These are phyloP conservation scores for Nestor notabilis DNA, from an alignment of 2,113 vertebrate species.

Conservation along the genomic window DNA sequence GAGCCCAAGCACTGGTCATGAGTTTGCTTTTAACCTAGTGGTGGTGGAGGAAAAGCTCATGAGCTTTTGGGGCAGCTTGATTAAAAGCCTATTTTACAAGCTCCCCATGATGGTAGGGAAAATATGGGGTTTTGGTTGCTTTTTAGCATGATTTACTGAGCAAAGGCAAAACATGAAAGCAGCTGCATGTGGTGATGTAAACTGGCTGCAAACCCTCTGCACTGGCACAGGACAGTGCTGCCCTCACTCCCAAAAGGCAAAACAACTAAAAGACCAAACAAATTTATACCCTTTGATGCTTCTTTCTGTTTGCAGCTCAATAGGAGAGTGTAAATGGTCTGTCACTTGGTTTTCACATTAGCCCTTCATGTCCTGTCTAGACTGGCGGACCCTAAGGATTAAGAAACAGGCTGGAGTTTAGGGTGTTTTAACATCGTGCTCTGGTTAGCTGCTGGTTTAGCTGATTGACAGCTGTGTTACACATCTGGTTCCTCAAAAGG, in stretches of 20 bases:
- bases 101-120: fast-evolving
- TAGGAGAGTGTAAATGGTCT: neutral
- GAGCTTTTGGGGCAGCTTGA: neutral
- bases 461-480: neutral
- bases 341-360: slow-evolving; percentile 16
- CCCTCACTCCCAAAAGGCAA: neutral
- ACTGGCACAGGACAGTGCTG: fast-evolving
- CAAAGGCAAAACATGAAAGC: neutral
- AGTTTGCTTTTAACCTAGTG: neutral
- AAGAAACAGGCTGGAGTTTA: neutral
- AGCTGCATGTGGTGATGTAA: fast-evolving
- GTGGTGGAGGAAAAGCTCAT: neutral
- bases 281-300: neutral
- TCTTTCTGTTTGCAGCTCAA: neutral
- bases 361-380: slow-evolving; percentile 35
- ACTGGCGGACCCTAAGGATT: neutral
- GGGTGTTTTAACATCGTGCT: neutral
- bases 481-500: slow-evolving; percentile 16
- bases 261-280: neutral
- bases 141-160: neutral
- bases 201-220: neutral
- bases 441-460: neutral
- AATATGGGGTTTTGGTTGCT: fast-evolving
- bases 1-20: fast-evolving
- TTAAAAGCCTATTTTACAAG: neutral